Evolutionary conservation across 2,888 invertebrate genomes (phyloP), one percentile per base, ranked within the genome.

Genomic region (Spisula solida): DNA sequence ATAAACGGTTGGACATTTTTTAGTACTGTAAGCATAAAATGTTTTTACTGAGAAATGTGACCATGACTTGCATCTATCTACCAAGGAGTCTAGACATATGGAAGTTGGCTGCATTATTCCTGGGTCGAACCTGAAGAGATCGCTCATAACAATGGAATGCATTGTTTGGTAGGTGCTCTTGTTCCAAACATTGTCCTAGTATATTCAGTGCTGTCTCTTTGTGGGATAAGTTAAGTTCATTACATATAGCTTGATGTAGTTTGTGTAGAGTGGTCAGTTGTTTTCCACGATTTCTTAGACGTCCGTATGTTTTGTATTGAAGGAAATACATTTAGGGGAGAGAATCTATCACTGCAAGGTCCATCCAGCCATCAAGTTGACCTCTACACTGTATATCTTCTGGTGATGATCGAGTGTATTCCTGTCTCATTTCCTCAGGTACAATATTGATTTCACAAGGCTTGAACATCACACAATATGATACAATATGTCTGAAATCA

Each of bases 101-200:
- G 25, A 66, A 66, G 60, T 25, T 66, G 5, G 81, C 86, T 16
- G 86, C 86, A 66, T 86, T 86, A 55, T 86, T 86, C 47, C 66
- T 81, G n/a, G 81, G 86, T n/a, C 86, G 48, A 18, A 81, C 31
- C 56, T 25, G 31, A 16, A 81, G 60, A 25, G 86, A 86, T 20
- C 31, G 47, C 48, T 31, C 20, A 29, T 86, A 86, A 66, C 81
- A 86, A 41, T 70, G 25, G 25, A 81, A 70, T 18, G 86, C 86
- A 5, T 41, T 16, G 29, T 86, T 55, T 20, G 51, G 34, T 34
- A 20, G 20, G 18, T 34, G 55, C 48, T 86, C 86, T n/a, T 70
- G 41, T 25, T 86, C 86, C 55, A 51, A 29, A n/a, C 70, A 70
- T 31, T 81, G 66, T 20, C 86, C 86, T 1, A 81, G 41, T 29